Percentiles rank a stretch among this genome's conserved stretches.
Conservation (phyloP, 2,113 vertebrate genomes). For the Gavia stellata region DNA sequence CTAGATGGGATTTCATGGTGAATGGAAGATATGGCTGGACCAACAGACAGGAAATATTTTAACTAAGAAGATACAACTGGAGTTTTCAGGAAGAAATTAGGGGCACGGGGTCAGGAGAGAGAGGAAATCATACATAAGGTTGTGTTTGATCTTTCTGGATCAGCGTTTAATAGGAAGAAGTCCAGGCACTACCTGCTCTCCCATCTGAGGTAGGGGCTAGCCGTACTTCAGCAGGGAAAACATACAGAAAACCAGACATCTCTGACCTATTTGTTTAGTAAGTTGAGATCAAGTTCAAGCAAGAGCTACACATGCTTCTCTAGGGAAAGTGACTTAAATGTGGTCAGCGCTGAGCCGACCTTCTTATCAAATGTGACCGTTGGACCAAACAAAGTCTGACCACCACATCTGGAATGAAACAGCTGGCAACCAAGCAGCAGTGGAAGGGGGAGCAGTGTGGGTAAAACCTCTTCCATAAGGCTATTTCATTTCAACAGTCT, state of each 20-base stretch:
- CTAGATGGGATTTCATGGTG: not conserved
- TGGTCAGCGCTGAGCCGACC: not conserved
- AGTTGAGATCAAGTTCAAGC: not conserved
- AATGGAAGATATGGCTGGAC: not conserved
- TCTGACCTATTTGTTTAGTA: not conserved
- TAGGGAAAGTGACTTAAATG: not conserved
- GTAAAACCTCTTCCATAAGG: not conserved
- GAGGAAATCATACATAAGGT: not conserved
- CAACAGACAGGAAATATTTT: not conserved
- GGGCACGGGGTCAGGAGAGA: not conserved
- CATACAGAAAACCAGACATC: not conserved
- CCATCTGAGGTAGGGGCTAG: not conserved
- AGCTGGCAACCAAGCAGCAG: not conserved
- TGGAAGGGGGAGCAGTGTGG: not conserved
- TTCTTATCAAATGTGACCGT: not conserved
- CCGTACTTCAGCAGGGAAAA: not conserved
- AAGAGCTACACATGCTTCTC: not conserved
- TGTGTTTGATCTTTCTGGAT: not conserved
- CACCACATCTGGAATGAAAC: not conserved
- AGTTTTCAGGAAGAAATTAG: not conserved
- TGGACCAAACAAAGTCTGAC: not conserved
- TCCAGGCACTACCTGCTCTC: not conserved
- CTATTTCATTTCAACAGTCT: not conserved
- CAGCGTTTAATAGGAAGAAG: not conserved
- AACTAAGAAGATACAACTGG: not conserved